Base-by-base conservation (phyloP, 92 coral and sea anemone genomes). In the Diadumene lineata region DNA sequence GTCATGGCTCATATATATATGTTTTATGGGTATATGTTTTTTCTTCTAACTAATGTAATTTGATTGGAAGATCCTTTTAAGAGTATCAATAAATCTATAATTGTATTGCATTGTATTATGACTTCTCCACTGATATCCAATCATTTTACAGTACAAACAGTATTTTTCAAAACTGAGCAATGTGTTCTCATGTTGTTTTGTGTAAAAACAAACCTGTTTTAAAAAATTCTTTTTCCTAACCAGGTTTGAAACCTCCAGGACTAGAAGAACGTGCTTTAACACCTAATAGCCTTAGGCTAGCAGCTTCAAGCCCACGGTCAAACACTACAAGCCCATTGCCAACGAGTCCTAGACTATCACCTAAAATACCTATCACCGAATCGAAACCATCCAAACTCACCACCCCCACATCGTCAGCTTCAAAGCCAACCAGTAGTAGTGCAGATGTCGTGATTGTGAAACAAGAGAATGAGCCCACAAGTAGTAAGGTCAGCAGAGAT, bases 391-490 rank as follows among this genome's bases (percentile, higher is more conserved):
- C 64, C 1, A 64, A 53, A 24, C 73, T 18, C 17, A 29, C 17
- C 27, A 68, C 81, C 1, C 73, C 73, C 27, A 18, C 77, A 17
- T 56, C 32, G 8, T 80, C 74, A 77, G 34, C n/a, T n/a, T 60
- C 64, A 21, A 64, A 68, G 11, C 34, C 81, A 34, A 84, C 60
- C 4, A 86, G 53, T 10, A 74, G 63, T 53, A 89, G 87, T 46
- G 60, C 89, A 1, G 90, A 84, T 48, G 73, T 81, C 4, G 77
- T 79, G 17, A 74, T 79, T 57, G 81, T 76, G 24, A 91, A 91
- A 73, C 69, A 78, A 29, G 91, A 86, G 13, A 25, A 23, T 55
- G 78, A 76, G 27, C 43, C 63, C 4, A 60, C 56, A n/a, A 77
- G 73, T 34, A 81, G 69, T 46, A 80, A 79, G 60, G 56, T 60